Percentiles rank a stretch among this genome's conserved stretches.
Evolutionary conservation across 2,113 vertebrate species (phyloP).

Genomic region (Plestiodon gilberti): DNA sequence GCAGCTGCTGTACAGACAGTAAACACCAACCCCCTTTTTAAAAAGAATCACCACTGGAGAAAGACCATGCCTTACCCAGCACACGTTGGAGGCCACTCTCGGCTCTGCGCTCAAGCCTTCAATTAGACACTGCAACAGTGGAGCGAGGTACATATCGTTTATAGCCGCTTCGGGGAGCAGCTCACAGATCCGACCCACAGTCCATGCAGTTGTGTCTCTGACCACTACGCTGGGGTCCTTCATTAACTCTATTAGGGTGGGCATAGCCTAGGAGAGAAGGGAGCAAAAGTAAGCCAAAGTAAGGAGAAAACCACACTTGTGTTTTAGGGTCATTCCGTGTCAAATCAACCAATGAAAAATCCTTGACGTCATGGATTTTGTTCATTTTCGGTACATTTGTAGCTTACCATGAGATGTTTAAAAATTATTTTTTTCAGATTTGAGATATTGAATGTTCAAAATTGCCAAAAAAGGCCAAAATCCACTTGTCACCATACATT

Average conservation of each 20-base stretch:
- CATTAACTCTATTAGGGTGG: conserved; percentile 96
- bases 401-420: too few relatives aligned
- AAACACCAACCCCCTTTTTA: fast-evolving
- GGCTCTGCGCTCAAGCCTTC: conserved; percentile 96
- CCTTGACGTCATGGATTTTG: too few relatives aligned
- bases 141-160: conserved; percentile 92
- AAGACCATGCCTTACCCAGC: conserved; percentile 85
- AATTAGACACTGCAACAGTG: conserved; percentile 94
- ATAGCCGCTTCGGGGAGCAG: conserved; percentile 96
- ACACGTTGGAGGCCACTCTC: conserved; percentile 96
- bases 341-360: too few relatives aligned
- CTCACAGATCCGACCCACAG: conserved; percentile 95
- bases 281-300: background rate
- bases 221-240: conserved; percentile 97
- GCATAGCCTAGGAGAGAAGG: conserved; percentile 84
- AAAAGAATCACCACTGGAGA: background rate
- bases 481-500: too few relatives aligned
- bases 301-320: fast-evolving
- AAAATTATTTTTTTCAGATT: too few relatives aligned
- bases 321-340: too few relatives aligned
- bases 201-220: conserved; percentile 97
- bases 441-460: too few relatives aligned
- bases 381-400: too few relatives aligned
- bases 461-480: too few relatives aligned
- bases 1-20: conserved; percentile 17